phyloP scores from a whole-genome alignment of 2,888 invertebrate genomes.

The Abscondita cerata region DNA sequence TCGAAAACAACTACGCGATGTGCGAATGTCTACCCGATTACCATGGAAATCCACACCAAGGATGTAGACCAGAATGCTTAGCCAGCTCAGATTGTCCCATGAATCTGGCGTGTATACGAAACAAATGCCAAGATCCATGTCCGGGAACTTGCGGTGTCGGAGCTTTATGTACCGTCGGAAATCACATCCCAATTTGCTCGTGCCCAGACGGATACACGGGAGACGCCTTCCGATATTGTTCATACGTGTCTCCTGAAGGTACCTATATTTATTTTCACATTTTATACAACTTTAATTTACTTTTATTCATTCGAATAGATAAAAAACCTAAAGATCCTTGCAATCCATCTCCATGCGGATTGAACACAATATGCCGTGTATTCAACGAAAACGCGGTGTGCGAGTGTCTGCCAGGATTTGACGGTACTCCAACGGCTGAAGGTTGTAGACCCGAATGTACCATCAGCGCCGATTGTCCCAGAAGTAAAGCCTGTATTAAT shows the following conservation, averaged over 20 bases:
- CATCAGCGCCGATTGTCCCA: conserved; percentile 80
- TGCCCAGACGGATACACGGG: conserved; percentile 64
- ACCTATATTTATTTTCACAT: background rate
- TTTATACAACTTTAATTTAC: background rate
- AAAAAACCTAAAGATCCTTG: conserved; percentile 58
- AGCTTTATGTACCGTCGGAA: conserved; percentile 77
- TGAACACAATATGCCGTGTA: conserved; percentile 73
- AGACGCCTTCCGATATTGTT: conserved; percentile 63
- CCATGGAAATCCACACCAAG: conserved; percentile 78
- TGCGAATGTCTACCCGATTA: conserved; percentile 79
- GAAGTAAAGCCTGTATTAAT: conserved; percentile 77
- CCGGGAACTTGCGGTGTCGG: conserved; percentile 83
- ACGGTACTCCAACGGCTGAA: conserved; percentile 72
- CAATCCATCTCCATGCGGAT: conserved; percentile 74
- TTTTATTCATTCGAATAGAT: too few relatives aligned
- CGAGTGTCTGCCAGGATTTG: conserved; percentile 77
- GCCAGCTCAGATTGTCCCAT: conserved; percentile 85
- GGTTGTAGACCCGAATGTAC: conserved; percentile 85
- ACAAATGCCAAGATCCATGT: conserved; percentile 86
- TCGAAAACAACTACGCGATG: conserved; percentile 71
- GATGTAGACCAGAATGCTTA: conserved; percentile 84
- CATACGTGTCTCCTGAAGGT: conserved; percentile 50
- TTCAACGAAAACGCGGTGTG: conserved; percentile 68
- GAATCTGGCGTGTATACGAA: conserved; percentile 80
- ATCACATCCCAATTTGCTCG: conserved; percentile 69